Base-by-base conservation (phyloP, 2,113 vertebrate genomes). In the Chunga burmeisteri region DNA sequence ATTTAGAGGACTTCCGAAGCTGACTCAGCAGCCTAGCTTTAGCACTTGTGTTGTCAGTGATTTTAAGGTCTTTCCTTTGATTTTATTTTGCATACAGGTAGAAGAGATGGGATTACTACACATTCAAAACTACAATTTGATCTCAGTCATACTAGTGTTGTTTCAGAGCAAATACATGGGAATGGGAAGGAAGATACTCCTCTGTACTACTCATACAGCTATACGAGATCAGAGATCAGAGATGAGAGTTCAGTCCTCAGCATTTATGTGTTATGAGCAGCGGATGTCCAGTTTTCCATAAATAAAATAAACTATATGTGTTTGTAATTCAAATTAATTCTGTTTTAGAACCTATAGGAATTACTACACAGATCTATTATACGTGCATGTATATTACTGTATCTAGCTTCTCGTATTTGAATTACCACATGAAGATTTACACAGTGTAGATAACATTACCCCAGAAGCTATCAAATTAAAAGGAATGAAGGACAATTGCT, bases 391-490 rank as follows among this genome's bases (percentile, higher is more conserved):
- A 21, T 15, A 36, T 61, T 34, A 58, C 32, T 8, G 50, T 26
- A 55, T 16, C 16, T 55, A 83, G 32, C 36, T 81, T 50, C 46
- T 83, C 2, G 0, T 40, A 40, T 29, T 23, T 77, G 32, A 90
- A 82, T 62, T 42, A 36, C 38, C 47, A 73, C 26, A 23, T 23
- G 25, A 95, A 94, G 50, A 52, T 59, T 78, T 50, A 85, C 9
- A 15, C 0, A 0, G 18, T 49, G 15, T 16, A 89, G 52, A n/a
- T 29, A 59, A 74, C 23, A 5, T 66, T 67, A 52, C 18, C 34
- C 85, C 49, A 49, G 71, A 38, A 82, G 10, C 2, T 65, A 85
- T n/a, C 65, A 77, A 65, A 61, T 67, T 55, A 38, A 84, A 94
- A 83, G 27, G 36, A 90, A 67, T 25, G 2, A 73, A 82, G 30